phyloP scores from a whole-genome alignment of 2,113 vertebrate species.

The Mystacornis crossleyi region DNA sequence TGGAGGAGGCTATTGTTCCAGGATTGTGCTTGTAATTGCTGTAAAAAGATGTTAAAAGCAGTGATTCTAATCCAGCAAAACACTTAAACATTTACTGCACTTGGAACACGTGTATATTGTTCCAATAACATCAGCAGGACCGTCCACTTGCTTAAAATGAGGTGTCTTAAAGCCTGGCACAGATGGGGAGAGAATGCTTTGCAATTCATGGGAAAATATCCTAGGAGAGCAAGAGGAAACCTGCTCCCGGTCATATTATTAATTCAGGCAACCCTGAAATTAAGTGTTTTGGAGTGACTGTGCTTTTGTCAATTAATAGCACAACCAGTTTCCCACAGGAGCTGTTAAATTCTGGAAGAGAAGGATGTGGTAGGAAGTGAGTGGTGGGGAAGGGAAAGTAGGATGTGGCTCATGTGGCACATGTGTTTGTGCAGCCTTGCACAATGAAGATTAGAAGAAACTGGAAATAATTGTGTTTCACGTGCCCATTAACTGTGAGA shows the following conservation, averaged over 20 bases:
- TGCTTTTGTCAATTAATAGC: background rate
- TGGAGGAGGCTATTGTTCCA: background rate
- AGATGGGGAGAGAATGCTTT: background rate
- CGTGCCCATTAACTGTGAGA: background rate
- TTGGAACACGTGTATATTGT: background rate
- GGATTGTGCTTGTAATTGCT: background rate
- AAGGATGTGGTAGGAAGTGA: background rate
- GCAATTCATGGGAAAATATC: background rate
- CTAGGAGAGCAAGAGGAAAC: background rate
- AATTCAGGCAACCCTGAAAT: background rate
- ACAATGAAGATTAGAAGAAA: background rate
- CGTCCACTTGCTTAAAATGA: background rate
- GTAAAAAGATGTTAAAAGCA: constrained; percentile 15
- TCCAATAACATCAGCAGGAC: background rate
- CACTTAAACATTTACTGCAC: background rate
- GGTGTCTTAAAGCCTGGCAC: background rate
- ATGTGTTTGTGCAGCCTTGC: background rate
- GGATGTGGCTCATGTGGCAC: background rate
- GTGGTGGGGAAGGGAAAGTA: background rate
- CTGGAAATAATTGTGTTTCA: background rate
- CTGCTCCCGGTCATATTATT: background rate
- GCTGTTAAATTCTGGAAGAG: background rate
- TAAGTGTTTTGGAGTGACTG: background rate
- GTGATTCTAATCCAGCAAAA: constrained; percentile 29
- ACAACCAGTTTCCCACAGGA: background rate